These are phyloP conservation scores for Euura lappo DNA, from an alignment of 1,140 invertebrate species.

Conservation along the genomic window DNA sequence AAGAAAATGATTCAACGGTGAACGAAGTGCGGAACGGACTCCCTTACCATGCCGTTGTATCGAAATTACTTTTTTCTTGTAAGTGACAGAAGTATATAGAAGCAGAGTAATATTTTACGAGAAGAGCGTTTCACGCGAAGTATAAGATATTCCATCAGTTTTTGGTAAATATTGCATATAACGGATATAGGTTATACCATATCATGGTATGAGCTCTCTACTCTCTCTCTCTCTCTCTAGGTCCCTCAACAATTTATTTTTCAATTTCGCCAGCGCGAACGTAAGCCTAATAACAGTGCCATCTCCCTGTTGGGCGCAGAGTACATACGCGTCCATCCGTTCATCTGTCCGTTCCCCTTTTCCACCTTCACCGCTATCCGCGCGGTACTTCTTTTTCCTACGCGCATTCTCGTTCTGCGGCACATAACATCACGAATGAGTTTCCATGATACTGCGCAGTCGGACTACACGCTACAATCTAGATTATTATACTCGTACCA, in stretches of 20 bases:
- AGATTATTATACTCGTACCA: too few relatives aligned
- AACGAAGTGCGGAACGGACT: too few relatives aligned
- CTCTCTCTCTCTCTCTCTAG: neutral
- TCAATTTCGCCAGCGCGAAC: neutral
- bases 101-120: neutral
- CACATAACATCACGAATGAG: too few relatives aligned
- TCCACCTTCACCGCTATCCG: neutral
- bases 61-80: neutral
- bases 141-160: slow-evolving; percentile 3
- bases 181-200: neutral
- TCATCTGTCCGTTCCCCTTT: neutral
- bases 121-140: neutral
- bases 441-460: too few relatives aligned
- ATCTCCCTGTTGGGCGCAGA: neutral
- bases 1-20: too few relatives aligned
- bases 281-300: slow-evolving; percentile 3
- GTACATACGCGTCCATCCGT: neutral
- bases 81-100: neutral
- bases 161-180: slow-evolving; percentile 6
- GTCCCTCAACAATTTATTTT: slow-evolving; percentile 7
- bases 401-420: too few relatives aligned
- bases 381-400: too few relatives aligned
- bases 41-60: neutral
- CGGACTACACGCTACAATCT: too few relatives aligned
- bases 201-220: neutral